Percentiles rank a stretch among this genome's conserved stretches.
Evolutionary conservation across 2,113 vertebrate genomes (phyloP).

Genomic region (Buteo buteo): DNA sequence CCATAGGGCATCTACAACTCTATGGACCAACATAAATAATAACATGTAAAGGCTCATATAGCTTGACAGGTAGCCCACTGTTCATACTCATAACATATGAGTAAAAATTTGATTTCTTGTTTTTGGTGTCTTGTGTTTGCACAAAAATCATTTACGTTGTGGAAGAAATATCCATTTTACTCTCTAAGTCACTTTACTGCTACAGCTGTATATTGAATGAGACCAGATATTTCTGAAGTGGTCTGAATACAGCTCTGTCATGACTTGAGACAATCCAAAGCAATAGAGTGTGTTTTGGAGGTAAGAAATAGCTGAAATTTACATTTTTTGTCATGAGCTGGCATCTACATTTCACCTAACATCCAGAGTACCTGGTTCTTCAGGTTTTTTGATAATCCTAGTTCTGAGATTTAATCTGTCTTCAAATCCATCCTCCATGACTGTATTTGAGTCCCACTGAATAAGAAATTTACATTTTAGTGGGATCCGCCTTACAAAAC

Average conservation of each 20-base stretch:
- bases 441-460: background rate
- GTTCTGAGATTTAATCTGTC: background rate
- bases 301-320: background rate
- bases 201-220: background rate
- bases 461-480: background rate
- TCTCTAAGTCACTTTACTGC: background rate
- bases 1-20: background rate
- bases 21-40: background rate
- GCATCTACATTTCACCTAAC: background rate
- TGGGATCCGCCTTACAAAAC: background rate
- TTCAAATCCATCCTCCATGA: background rate
- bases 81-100: background rate
- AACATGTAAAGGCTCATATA: background rate
- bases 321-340: background rate
- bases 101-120: background rate
- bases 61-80: background rate
- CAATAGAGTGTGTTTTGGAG: background rate
- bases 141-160: background rate
- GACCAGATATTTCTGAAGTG: background rate
- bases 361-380: background rate
- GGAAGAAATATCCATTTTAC: background rate
- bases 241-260: background rate
- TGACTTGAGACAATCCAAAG: background rate
- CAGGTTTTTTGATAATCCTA: background rate
- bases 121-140: background rate